Evolutionary conservation across 2,113 vertebrate species (phyloP), one percentile per base, ranked within the genome.

Genomic region (Zapornia atra): DNA sequence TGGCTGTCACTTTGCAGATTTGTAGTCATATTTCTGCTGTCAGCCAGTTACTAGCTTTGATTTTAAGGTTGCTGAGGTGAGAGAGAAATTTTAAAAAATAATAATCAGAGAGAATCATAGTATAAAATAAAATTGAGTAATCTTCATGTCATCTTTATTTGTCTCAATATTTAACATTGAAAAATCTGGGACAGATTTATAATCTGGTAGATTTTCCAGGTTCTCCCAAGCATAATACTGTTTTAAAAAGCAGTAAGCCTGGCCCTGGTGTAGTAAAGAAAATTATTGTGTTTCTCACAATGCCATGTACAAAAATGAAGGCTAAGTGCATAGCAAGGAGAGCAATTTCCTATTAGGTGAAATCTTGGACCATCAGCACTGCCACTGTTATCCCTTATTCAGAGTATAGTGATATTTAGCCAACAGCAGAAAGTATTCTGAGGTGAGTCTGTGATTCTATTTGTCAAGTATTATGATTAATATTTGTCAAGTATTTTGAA

Each of bases 191-290:
- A 86, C 29, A 93, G 56, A 89, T 96, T 92, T 71, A 80, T 90
- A 85, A 89, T 89, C 63, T 91, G 69, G 50, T 88, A 94, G 66
- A 5, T 15, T 94, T 96, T 96, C 72, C 59, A 96, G 73, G 78
- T 92, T 95, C 21, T 66, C 28, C 29, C 34, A 15, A 28, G 9
- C 1, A 2, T 19, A 38, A 17, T 42, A 29, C 12, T 31, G 26
- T 38, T 68, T 44, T 15, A 2, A 9, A 38, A 90, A 92, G 92
- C 79, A 91, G 36, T 63, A 95, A 60, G 53, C 64, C 71, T 65
- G 64, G 33, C 48, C 69, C 54, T 96, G 78, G 15, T 71, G 56
- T 44, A 66, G 73, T 92, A 90, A 80, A 34, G 12, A 80, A 94
- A 71, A 15, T 77, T 92, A 21, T 88, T 95, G 18, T 80, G 14